phyloP scores from a whole-genome alignment of 2,113 vertebrate species.

The Phylloscopus whistleri region DNA sequence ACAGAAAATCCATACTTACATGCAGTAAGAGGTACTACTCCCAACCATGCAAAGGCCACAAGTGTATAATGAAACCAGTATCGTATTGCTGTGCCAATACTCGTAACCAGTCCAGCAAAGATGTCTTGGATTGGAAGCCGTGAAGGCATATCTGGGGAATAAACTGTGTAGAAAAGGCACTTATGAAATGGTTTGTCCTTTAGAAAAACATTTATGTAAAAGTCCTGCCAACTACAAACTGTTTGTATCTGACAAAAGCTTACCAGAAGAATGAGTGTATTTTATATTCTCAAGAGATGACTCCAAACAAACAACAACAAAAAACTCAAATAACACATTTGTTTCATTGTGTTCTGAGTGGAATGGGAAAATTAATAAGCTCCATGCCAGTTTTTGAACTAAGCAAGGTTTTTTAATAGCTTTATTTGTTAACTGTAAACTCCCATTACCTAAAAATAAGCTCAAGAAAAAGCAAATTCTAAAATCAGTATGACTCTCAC shows the following conservation, averaged over 20 bases:
- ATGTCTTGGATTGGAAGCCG: constrained; percentile 98
- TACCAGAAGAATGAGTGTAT: not conserved
- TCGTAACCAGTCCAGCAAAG: constrained; percentile 95
- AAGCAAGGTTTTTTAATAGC: not conserved
- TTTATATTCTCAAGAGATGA: not conserved
- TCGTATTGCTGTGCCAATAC: constrained; percentile 98
- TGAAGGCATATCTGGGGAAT: constrained; percentile 99
- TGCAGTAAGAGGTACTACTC: constrained; percentile 98
- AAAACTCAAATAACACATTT: not conserved
- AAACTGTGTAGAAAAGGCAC: constrained; percentile 75
- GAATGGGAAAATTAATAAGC: not conserved
- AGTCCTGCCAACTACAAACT: not conserved
- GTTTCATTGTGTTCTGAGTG: not conserved
- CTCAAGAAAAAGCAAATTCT: not conserved
- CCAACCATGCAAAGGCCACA: constrained; percentile 99
- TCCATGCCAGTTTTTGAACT: not conserved
- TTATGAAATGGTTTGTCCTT: not conserved
- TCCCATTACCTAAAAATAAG: not conserved
- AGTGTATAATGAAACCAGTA: constrained; percentile 99
- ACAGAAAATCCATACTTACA: constrained; percentile 80
- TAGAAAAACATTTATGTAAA: not conserved
- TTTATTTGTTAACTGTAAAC: not conserved
- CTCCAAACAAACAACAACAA: not conserved
- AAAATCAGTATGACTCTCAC: not conserved
- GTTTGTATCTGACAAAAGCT: not conserved